These are phyloP conservation scores for Isichthys henryi DNA, from an alignment of 2,113 vertebrate species.

Conservation along the genomic window DNA sequence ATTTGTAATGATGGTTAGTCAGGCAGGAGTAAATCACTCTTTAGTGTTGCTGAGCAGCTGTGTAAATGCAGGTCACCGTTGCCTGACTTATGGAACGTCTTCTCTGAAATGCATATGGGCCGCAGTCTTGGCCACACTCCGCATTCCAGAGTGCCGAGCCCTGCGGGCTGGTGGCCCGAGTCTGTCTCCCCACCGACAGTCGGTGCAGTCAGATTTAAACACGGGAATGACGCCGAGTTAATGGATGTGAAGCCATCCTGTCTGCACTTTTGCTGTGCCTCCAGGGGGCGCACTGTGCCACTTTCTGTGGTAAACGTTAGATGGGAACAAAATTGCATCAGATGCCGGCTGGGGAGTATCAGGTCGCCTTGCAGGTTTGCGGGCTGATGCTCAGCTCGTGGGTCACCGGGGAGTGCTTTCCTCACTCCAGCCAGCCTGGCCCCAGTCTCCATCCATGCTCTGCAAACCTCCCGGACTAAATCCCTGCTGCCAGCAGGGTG, in stretches of 20 bases:
- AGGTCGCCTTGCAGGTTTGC: background rate
- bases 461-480: constrained; percentile 40
- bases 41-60: too few relatives aligned
- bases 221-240: background rate
- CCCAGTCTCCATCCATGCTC: background rate
- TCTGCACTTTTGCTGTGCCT: background rate
- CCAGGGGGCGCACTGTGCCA: background rate
- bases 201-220: background rate
- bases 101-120: background rate
- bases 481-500: constrained; percentile 33
- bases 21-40: background rate
- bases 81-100: background rate
- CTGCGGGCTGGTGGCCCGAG: background rate
- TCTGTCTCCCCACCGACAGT: background rate
- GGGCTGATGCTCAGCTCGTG: background rate
- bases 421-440: background rate
- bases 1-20: background rate
- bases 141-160: background rate
- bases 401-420: background rate
- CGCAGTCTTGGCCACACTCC: background rate
- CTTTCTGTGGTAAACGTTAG: background rate
- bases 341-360: background rate
- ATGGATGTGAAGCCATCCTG: too few relatives aligned
- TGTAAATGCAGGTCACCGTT: background rate
- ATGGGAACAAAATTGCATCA: background rate